These are phyloP conservation scores for Caprella mutica DNA, from an alignment of 2,888 invertebrate genomes.

Conservation along the genomic window DNA sequence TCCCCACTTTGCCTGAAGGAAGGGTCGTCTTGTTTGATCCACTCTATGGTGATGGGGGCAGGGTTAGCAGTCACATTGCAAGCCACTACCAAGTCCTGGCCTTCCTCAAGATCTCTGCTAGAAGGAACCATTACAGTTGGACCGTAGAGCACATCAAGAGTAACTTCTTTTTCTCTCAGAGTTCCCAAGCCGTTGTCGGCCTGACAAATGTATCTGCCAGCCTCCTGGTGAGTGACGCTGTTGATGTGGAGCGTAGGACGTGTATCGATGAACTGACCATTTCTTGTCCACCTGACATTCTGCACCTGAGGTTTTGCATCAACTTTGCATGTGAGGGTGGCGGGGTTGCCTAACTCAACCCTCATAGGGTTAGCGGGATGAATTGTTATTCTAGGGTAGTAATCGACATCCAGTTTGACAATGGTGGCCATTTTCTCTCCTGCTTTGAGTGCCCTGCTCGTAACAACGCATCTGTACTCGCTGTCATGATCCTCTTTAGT, in stretches of 20 bases:
- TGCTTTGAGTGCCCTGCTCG: conserved; percentile 76
- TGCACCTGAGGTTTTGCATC: conserved; percentile 80
- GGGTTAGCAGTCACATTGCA: conserved; percentile 85
- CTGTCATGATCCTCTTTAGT: conserved; percentile 73
- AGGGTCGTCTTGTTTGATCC: conserved; percentile 72
- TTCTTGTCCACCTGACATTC: conserved; percentile 73
- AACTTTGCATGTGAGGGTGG: conserved; percentile 73
- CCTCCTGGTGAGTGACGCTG: conserved; percentile 59
- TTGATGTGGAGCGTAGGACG: conserved; percentile 64
- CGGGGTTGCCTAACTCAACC: conserved; percentile 75
- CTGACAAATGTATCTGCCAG: conserved; percentile 73
- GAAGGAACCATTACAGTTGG: conserved; percentile 71
- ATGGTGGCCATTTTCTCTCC: conserved; percentile 66
- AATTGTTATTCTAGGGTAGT: conserved; percentile 80
- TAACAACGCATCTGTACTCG: conserved; percentile 70
- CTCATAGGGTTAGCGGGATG: conserved; percentile 81
- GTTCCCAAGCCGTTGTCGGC: conserved; percentile 71
- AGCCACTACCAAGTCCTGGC: conserved; percentile 66
- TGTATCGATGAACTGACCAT: conserved; percentile 71
- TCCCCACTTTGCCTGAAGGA: conserved; percentile 76
- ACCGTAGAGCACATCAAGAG: conserved; percentile 69
- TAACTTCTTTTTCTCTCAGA: conserved; percentile 67
- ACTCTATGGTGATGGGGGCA: conserved; percentile 65
- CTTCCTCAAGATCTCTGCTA: conserved; percentile 48
- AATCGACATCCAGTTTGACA: conserved; percentile 73